Base-by-base conservation (phyloP, 2,888 invertebrate genomes). In the Orthosia gothica region DNA sequence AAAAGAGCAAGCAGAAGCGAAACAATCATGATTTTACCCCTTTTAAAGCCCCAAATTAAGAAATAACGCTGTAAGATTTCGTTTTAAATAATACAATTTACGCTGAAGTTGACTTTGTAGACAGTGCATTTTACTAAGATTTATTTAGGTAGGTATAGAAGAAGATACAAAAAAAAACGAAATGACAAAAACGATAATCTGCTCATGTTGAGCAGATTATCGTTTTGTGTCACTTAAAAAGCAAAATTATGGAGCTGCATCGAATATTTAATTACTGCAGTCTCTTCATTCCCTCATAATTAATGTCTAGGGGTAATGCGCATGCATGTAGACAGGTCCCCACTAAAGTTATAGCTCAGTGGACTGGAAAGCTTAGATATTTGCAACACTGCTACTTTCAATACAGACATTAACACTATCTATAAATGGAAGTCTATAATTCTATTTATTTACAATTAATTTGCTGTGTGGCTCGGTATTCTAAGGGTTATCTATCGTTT, bases 361-460 rank as follows among this genome's bases (percentile, higher is more conserved):
- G 88, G 88, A 91, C 91, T 90, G 91, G 91, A 92, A 92, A 91
- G 84, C 79, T 81, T 73, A 89, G 90, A 92, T 92, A 92, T 90
- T 90, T 90, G 87, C 84, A 82, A 87, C 84, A 85, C 68, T 76
- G 78, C 76, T 80, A 82, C 80, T 85, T 85, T 85, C 84, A 84
- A 85, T 85, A 85, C 67, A 85, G 72, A 70, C 67, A 71, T 73
- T 76, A 78, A 61, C 66, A 57, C 55, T 65, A 61, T 68, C 59
- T 68, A 64, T 79, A 82, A 83, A 85, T 83, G 83, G 73, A 71
- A 65, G 75, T 65, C 52, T 67, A 71, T 81, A 76, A 69, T 73
- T 67, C 40, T 64, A 62, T 70, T 70, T 66, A 74, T 57, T 82
- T 26, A 68, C 76, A 85, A 82, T 76, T 85, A 79, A 82, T 76